These are phyloP conservation scores for Myotis brandtii DNA, from an alignment of 2,113 vertebrate species.

Conservation along the genomic window DNA sequence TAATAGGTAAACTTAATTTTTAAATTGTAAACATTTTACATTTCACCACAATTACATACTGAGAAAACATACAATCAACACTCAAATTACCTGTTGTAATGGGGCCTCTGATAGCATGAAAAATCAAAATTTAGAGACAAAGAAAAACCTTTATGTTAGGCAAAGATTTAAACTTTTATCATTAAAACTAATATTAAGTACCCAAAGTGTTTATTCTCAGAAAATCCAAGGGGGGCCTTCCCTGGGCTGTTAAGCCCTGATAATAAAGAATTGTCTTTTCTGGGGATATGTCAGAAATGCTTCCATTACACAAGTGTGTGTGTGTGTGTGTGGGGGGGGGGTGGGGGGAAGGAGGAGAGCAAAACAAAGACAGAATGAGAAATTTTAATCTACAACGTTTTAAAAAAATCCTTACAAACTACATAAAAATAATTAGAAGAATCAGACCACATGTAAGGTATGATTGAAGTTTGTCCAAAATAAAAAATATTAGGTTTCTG, in stretches of 20 bases:
- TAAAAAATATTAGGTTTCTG: background rate
- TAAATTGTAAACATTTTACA: constrained; percentile 59
- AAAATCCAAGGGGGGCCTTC: background rate
- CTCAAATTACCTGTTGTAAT: constrained; percentile 78
- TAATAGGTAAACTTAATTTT: constrained; percentile 11
- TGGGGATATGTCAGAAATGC: background rate
- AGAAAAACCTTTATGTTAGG: constrained; percentile 79
- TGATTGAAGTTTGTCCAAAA: background rate
- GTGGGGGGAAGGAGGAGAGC: background rate
- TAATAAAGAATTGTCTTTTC: background rate
- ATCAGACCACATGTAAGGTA: background rate
- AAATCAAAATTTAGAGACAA: constrained; percentile 79
- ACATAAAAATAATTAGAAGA: constrained; percentile 16
- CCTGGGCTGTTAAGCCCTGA: background rate
- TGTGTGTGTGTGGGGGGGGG: too few species aligned
- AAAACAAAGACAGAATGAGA: background rate
- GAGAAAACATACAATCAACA: constrained; percentile 76
- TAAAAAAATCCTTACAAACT: background rate
- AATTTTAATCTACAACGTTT: background rate
- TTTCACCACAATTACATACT: constrained; percentile 70
- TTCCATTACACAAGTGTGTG: background rate
- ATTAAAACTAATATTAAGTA: constrained; percentile 49
- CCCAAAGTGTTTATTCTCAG: background rate
- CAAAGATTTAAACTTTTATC: constrained; percentile 63
- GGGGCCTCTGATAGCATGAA: constrained; percentile 77